Evolutionary conservation across 2,113 vertebrate species (phyloP), one percentile per base, ranked within the genome.

Genomic region (Trinectes maculatus): DNA sequence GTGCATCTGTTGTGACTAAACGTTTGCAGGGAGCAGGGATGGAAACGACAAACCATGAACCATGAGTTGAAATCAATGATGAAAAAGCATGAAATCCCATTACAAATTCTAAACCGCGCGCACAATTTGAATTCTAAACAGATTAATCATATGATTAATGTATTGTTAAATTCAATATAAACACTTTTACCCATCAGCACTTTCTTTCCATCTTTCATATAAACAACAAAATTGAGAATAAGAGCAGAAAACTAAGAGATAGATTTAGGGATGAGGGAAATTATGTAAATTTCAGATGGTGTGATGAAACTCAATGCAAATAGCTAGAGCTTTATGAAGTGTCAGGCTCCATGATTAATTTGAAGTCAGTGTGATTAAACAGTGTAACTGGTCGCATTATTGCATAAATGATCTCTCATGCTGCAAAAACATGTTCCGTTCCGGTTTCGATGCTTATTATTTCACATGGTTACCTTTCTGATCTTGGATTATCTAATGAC

Each of bases 281-380:
- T 22, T 2, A 26, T 53, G 9, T 31, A 4, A 46, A 47, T 76
- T 25, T 31, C 11, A 43, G 63, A 60, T 12, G 1, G 18, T 18
- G 15, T 34, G 29, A 66, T 71, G 31, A 56, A 56, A 62, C 62
- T 33, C 16, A n/a, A 56, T 10, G 36, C 4, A 72, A 75, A 72
- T 42, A 29, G 34, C 12, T 18, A 26, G 22, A 49, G 47, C 79
- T 9, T 57, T 56, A 66, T 58, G 16, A 48, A 48, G 33, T 65
- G 33, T 65, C 54, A 58, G 21, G 0, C 16, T 46, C 42, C 18
- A 7, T 46, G 49, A 62, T 86, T 31, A 61, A 51, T 66, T 62
- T 19, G 25, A 34, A 54, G 10, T 22, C 19, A 44, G 37, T 26
- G 6, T 43, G 40, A 77, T 69, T 66, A 66, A 69, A 59, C 0